Percentiles rank a stretch among this genome's conserved stretches.
phyloP scores from a whole-genome alignment of 2,113 vertebrate species.

The Alethe castanea region DNA sequence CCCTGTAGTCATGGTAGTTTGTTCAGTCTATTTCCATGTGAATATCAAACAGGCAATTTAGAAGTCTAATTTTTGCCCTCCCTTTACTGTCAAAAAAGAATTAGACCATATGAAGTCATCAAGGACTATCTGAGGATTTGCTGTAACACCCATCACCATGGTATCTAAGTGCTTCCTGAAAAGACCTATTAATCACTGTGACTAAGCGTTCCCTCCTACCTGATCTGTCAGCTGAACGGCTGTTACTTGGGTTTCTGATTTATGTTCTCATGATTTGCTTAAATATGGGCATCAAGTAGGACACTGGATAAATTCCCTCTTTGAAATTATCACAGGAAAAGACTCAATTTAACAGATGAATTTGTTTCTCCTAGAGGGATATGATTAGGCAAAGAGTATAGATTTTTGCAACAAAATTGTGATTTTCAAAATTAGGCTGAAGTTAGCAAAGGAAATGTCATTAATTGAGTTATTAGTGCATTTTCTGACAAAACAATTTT shows the following conservation, averaged over 20 bases:
- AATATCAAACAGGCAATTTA: constrained; percentile 58
- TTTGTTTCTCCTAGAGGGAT: not conserved
- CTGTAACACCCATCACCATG: constrained; percentile 51
- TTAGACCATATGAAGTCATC: constrained; percentile 62
- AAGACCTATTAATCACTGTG: constrained; percentile 58
- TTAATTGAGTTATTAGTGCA: not conserved
- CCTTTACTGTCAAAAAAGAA: constrained; percentile 47
- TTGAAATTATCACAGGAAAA: not conserved
- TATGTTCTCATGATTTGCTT: constrained; percentile 19
- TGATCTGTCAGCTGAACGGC: constrained; percentile 15
- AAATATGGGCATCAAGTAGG: not conserved
- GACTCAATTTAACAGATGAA: not conserved
- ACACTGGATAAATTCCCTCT: not conserved
- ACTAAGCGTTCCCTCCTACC: not conserved
- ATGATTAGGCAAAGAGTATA: not conserved
- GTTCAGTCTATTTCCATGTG: constrained; percentile 14
- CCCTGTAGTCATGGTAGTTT: constrained; percentile 39
- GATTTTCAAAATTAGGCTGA: not conserved
- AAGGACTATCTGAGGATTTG: constrained; percentile 56
- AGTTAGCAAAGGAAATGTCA: not conserved
- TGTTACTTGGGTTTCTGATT: not conserved
- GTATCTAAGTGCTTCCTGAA: constrained; percentile 56
- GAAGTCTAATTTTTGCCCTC: constrained; percentile 54
- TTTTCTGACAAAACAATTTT: not conserved
- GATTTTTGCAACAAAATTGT: not conserved